Conservation (phyloP, 2,888 invertebrate species). For the Drosophila leonis region DNA sequence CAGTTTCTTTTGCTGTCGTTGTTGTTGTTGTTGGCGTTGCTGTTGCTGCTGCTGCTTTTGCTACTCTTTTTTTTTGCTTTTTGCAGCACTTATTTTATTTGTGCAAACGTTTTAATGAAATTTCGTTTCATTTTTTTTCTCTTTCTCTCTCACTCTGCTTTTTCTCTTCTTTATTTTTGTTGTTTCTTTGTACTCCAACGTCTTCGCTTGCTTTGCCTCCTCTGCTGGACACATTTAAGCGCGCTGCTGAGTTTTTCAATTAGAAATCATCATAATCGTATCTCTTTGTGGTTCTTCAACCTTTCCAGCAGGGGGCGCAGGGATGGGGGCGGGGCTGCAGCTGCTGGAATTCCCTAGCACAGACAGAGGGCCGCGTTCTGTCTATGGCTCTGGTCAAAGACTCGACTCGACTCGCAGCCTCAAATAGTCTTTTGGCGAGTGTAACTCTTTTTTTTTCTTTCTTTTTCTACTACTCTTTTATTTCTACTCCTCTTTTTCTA, state of each 20-base stretch:
- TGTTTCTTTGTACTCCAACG: conserved; percentile 41
- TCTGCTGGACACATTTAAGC: conserved; percentile 53
- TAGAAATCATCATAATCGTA: conserved; percentile 78
- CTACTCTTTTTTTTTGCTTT: conserved; percentile 60
- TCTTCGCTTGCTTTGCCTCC: conserved; percentile 54
- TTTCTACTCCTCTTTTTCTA: conserved; percentile 18
- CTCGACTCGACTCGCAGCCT: conserved; percentile 19
- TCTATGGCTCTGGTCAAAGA: conserved; percentile 38
- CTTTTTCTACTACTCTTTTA: conserved; percentile 17
- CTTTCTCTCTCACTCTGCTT: conserved; percentile 6
- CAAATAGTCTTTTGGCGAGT: conserved; percentile 68
- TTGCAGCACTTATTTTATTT: conserved; percentile 78
- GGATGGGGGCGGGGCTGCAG: conserved; percentile 25
- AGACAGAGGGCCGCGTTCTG: conserved; percentile 27
- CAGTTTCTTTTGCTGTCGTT: conserved; percentile 73
- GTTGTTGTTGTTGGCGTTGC: conserved; percentile 23
- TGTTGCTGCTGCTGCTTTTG: conserved; percentile 27
- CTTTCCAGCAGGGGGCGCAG: conserved; percentile 22
- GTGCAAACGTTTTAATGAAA: conserved; percentile 80
- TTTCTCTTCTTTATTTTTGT: conserved; percentile 20
- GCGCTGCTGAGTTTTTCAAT: conserved; percentile 71
- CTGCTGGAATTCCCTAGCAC: conserved; percentile 55
- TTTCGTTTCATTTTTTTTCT: conserved; percentile 66
- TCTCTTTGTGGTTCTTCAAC: conserved; percentile 66
- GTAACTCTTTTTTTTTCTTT: conserved; percentile 50